Evolutionary conservation across 2,888 invertebrate genomes (phyloP), one percentile per base, ranked within the genome.

Genomic region (Mycalesis mineus): DNA sequence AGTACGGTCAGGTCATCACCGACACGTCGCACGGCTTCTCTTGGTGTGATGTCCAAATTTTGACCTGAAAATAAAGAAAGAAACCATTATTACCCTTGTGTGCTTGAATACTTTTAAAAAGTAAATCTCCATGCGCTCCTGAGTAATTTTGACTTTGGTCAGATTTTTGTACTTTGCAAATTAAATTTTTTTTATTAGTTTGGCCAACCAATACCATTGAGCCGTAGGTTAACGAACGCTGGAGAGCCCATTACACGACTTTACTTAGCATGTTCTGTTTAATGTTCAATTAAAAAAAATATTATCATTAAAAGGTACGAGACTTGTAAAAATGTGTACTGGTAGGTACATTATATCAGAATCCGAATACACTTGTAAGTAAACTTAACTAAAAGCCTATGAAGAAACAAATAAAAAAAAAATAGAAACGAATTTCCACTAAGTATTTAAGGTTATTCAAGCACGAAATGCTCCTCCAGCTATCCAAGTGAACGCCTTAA

Each of bases 1-100:
- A 92, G 78, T 41, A 93, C 91, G 0, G 80, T 87, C 33, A 92
- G 83, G 55, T 90, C 90, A 45, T 91, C 91, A 0, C 92, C 92
- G 0, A 91, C 83, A n/a, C 91, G 79, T 1, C 91, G 90, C 1
- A 92, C 89, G 0, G 90, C 88, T 57, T 91, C 88, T 8, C 68
- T 78, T 0, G 91, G 92, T 0, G 84, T 79, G 15, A 92, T 91
- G 13, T 92, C 91, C 42, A 92, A 91, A 4, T 62, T 65, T 72
- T 88, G 84, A 61, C 81, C 89, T 89, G 84, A 1, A 80, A 78
- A n/a, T n/a, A 42, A 52, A 36, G 11, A 42, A 42, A 51, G 31
- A 8, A 5, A 31, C 9, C 5, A 29, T 45, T 15, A 44, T 22
- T 36, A 11, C 4, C 2, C 22, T 22, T 22, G 5, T 22, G n/a